A percentile compares a stretch with the other conserved stretches of the same genome.
These are phyloP conservation scores for Indicator maculatus DNA, from an alignment of 2,113 vertebrate species.

Conservation along the genomic window DNA sequence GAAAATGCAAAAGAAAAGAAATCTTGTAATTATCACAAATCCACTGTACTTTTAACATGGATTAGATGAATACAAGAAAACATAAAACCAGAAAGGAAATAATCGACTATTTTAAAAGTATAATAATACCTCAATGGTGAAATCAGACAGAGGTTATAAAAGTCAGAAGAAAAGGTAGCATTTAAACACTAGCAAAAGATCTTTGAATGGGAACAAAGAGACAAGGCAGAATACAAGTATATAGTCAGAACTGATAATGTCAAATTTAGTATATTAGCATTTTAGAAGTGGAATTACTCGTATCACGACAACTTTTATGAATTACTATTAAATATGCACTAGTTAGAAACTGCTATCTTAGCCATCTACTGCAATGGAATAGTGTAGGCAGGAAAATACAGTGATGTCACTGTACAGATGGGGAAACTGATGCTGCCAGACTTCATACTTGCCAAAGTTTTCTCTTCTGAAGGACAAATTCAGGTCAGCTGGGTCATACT, in stretches of 20 bases:
- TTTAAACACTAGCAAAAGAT: background rate
- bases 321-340: background rate
- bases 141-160: background rate
- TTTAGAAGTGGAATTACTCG: constrained; percentile 3
- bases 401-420: background rate
- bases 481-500: background rate
- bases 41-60: background rate
- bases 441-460: background rate
- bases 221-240: background rate
- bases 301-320: background rate
- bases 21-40: background rate
- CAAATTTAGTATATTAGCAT: background rate
- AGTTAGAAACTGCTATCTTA: background rate
- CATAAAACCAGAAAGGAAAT: background rate
- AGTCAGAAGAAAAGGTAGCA: background rate
- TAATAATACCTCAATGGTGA: background rate
- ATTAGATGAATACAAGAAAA: background rate
- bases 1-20: background rate
- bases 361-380: background rate
- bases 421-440: constrained; percentile 8
- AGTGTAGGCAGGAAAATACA: background rate
- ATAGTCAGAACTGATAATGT: background rate
- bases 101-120: background rate
- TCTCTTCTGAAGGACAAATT: background rate
- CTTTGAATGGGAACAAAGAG: background rate